Base-by-base conservation (phyloP, 2,797 vertebrate species). In the Acanthiza pusilla region DNA sequence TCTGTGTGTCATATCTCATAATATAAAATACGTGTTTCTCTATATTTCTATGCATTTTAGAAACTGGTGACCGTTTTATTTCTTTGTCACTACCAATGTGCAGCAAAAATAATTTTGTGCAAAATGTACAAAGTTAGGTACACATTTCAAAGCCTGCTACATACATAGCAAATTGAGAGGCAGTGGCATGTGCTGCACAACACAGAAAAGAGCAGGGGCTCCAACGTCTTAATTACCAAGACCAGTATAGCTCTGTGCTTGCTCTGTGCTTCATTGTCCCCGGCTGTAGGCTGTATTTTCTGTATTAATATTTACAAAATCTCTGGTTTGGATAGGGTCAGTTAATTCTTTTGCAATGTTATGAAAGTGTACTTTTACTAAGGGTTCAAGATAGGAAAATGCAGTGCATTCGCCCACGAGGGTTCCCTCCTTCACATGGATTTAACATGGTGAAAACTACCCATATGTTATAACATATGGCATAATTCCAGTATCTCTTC, bases 401-500 rank as follows among this genome's bases (percentile, higher is more conserved):
- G 58, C 32, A 85, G 43, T n/a, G 65, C 32, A 60, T 61, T 93
- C 70, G 53, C 88, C 32, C 58, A 73, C 8, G 50, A 92, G 23
- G 60, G 61, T 92, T 38, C 25, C 36, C 42, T 63, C 11, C 53
- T 71, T 91, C 76, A 88, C 22, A 90, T 8, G 17, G 61, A 87
- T 75, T 93, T 91, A 91, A 54, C 53, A 27, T 23, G 80, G 70
- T 79, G 83, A 90, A 93, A 96, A 87, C 34, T 86, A 71, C 68
- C 80, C 82, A 89, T 97, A 96, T 96, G 94, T 92, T 92, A 79
- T 54, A 96, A 53, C 93, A 94, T 96, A 96, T 92, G 95, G 85
- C 77, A 85, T 48, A 92, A 91, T 91, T 95, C 85, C 68, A 91
- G 9, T 78, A 70, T 83, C 45, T 94, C 70, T 93, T 88, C 89